phyloP scores from a whole-genome alignment of 2,888 invertebrate genomes.

The Exephanes ischioxanthus region DNA sequence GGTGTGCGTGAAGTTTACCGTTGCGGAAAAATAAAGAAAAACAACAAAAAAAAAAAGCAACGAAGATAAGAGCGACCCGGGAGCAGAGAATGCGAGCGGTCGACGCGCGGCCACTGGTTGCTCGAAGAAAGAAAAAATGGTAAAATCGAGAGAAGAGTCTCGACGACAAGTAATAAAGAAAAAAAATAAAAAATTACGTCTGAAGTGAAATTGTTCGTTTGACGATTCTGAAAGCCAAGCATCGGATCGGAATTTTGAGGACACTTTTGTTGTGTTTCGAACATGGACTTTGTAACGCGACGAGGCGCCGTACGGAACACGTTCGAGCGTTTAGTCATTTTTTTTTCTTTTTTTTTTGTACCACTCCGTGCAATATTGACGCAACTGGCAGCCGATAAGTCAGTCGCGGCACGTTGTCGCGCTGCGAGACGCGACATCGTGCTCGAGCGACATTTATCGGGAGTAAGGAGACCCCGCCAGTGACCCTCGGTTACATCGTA shows the following conservation, averaged over 20 bases:
- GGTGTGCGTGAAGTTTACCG: not conserved
- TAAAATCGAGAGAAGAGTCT: conserved; percentile 7
- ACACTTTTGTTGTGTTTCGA: not conserved
- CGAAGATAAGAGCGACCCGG: not conserved
- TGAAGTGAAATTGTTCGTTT: no score
- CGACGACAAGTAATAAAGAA: no score
- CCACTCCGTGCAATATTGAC: not conserved
- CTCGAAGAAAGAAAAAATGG: conserved; percentile 47
- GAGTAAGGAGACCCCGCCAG: not conserved
- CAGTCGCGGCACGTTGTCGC: not conserved
- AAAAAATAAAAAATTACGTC: no score
- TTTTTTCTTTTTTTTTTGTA: not conserved
- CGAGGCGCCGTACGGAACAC: not conserved
- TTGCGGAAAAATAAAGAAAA: not conserved
- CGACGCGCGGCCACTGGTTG: not conserved
- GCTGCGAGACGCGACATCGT: not conserved
- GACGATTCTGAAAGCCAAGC: no score
- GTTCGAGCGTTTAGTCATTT: not conserved
- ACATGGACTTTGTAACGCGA: not conserved
- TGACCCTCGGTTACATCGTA: not conserved
- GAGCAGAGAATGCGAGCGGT: conserved; percentile 28
- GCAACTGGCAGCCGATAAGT: conserved; percentile 7
- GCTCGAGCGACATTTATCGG: not conserved
- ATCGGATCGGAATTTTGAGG: no score
- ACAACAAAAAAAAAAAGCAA: not conserved